Base-by-base conservation (phyloP, 2,888 invertebrate genomes). In the Xestoiulus laeticollis region DNA sequence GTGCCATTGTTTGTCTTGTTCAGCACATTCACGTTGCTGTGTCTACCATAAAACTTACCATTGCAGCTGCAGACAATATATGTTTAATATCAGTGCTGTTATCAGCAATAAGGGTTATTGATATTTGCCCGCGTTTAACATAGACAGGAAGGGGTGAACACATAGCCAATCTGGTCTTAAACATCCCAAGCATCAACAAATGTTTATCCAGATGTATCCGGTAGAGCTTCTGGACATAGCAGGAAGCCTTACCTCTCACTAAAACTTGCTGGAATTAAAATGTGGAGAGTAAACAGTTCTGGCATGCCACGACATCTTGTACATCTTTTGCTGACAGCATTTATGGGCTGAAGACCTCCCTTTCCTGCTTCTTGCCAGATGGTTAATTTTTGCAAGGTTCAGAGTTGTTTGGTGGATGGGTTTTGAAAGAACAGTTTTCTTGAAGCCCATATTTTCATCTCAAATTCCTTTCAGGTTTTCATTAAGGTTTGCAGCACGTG, bases 151-250 rank as follows among this genome's bases (percentile, higher is more conserved):
- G 14, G 78, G 78, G 78, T 78, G 78, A 14, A 14, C 78, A 14
- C 78, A 78, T 16, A 14, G 30, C 30, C 78, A 30, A 26, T 30
- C 26, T 1, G 14, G 78, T n/a, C 12, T 78, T 30, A 12, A 30
- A 78, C 8, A 78, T 78, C 26, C 78, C 1, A 78, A 68, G 30
- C 12, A 26, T 14, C 4, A 26, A 30, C 3, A 30, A 68, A 30
- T 78, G 78, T 78, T 78, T 78, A 78, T 78, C 78, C 78, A 78
- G 78, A 78, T 78, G 78, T 78, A 78, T 78, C 78, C 78, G 78
- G 78, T 78, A 14, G 68, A 68, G 78, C 78, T 78, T 78, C 78
- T 78, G 78, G 78, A 10, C 78, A 30, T 78, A 78, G 78, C 78
- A 78, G 78, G 78, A 78, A 78, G 78, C 78, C 78, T 78, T 26